Evolutionary conservation across 2,797 vertebrate species (phyloP).

Genomic region (Falco berigora): DNA sequence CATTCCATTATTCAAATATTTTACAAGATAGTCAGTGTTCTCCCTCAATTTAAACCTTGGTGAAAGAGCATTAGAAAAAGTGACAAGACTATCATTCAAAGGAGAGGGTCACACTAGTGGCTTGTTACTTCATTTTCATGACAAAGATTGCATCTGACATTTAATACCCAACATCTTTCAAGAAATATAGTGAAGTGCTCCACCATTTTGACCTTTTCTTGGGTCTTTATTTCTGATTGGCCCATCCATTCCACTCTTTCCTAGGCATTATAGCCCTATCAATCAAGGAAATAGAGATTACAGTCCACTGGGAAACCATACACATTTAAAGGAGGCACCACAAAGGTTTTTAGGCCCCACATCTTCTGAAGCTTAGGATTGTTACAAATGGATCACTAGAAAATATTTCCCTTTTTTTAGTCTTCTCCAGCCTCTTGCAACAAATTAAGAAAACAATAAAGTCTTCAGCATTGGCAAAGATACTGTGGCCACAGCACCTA

Average conservation of each 20-base stretch:
- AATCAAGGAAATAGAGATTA: slow-evolving; percentile 43
- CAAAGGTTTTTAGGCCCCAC: neutral
- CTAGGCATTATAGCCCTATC: slow-evolving; percentile 9
- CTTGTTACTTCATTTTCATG: slow-evolving; percentile 56
- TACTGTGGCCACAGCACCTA: neutral
- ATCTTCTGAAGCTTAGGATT: neutral
- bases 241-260: slow-evolving; percentile 1
- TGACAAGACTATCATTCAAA: slow-evolving; percentile 38
- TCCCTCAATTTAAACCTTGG: neutral
- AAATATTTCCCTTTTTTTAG: neutral
- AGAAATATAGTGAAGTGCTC: slow-evolving; percentile 32
- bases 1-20: neutral
- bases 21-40: neutral
- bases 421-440: neutral
- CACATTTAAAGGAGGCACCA: neutral
- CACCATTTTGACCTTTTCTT: slow-evolving; percentile 41
- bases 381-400: neutral
- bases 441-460: neutral
- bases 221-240: slow-evolving; percentile 34
- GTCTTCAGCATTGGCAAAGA: neutral
- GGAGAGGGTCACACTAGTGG: neutral
- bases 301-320: neutral
- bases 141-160: slow-evolving; percentile 59
- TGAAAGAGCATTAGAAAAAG: neutral
- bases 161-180: slow-evolving; percentile 40